Conservation (phyloP, 2,888 invertebrate species). For the Stenoptilia bipunctidactyla region DNA sequence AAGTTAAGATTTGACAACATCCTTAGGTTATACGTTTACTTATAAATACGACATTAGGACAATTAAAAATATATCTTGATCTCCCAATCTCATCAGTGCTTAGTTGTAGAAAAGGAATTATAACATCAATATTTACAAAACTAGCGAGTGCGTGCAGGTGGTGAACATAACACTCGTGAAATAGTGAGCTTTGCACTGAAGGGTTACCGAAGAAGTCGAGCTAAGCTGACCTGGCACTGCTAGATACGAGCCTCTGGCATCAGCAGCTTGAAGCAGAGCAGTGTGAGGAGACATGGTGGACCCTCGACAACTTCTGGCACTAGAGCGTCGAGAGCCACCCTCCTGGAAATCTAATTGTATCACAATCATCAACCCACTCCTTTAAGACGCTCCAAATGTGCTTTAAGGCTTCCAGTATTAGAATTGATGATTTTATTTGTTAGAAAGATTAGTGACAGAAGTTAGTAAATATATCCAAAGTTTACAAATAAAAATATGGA, state of each 20-base stretch:
- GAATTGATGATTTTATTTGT: background rate
- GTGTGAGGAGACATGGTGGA: slow-evolving; percentile 60
- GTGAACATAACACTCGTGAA: slow-evolving; percentile 27
- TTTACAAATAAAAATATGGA: background rate
- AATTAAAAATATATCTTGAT: background rate
- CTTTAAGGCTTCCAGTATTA: too few species aligned
- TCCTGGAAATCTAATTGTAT: slow-evolving; percentile 65
- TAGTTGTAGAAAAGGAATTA: slow-evolving; percentile 31
- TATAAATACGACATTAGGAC: slow-evolving; percentile 6
- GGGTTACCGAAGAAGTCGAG: slow-evolving; percentile 17
- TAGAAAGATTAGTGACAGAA: slow-evolving; percentile 4
- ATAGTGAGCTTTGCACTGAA: slow-evolving; percentile 33
- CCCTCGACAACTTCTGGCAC: slow-evolving; percentile 56
- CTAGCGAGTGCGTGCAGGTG: slow-evolving; percentile 32
- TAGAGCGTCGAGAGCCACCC: slow-evolving; percentile 58
- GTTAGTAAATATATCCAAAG: background rate
- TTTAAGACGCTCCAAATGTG: background rate
- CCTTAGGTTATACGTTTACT: slow-evolving; percentile 5
- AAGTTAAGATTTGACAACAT: slow-evolving; percentile 23
- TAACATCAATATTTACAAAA: slow-evolving; percentile 23
- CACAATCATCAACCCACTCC: slow-evolving; percentile 12
- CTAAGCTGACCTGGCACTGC: slow-evolving; percentile 70
- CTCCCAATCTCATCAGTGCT: slow-evolving; percentile 17
- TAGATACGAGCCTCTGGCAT: slow-evolving; percentile 73
- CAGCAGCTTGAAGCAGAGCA: slow-evolving; percentile 64